Evolutionary conservation across 2,888 invertebrate species (phyloP), one percentile per base, ranked within the genome.

Genomic region (Ichneumoninae sp.): DNA sequence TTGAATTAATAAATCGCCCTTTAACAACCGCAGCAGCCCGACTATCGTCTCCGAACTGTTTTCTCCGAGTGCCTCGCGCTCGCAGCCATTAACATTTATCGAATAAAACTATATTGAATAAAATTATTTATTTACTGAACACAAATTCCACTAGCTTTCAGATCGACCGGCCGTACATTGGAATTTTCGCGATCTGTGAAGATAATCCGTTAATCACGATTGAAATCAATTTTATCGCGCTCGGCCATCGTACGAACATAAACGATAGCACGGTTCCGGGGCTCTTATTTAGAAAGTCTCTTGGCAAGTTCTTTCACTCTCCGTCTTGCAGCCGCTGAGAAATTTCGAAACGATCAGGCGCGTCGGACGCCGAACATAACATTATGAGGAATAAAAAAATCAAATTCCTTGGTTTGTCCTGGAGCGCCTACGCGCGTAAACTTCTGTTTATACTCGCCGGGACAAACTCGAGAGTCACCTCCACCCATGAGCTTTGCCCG

Each of bases 351-450:
- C 57, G 36, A 57, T 57, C 54, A 22, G 47, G 13, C 70, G 52
- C 47, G 50, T 26, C 70, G 33, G 33, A 52, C 52, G 52, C 3
- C 30, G n/a, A 33, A 30, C 44, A 44, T 70, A 70, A 70, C 30
- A 70, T 52, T 57, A 26, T 26, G 8, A 22, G 26, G 13, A 57
- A 22, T 16, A 40, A 30, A 69, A 30, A 52, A 71, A 40, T 33
- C 22, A 7, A 71, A 71, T 71, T 57, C 57, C 36, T 71, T 10
- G n/a, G 36, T 40, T 69, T 50, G 69, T 69, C 50, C 30, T 19
- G 54, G 30, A 36, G 40, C 54, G 36, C 71, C 71, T 71, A 71
- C 71, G 71, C 71, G 54, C 71, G 13, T 57, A 10, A 33, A 52
- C 50, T 71, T 26, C 44, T 22, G 57, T 44, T 73, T 10, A 13